phyloP scores from a whole-genome alignment of 2,113 vertebrate species.

The Ciconia stormi region DNA sequence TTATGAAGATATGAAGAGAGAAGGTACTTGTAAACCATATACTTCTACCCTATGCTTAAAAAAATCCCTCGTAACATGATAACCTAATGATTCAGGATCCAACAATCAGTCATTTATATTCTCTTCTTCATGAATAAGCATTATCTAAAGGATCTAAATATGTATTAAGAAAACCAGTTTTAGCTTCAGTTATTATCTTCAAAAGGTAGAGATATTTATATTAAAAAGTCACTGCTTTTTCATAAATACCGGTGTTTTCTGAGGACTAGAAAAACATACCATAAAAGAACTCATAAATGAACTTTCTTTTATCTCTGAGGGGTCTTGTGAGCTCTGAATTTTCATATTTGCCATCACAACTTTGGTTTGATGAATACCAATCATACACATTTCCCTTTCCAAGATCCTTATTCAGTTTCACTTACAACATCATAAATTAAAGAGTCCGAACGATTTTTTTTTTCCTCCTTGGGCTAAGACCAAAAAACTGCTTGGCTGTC shows the following conservation, averaged over 20 bases:
- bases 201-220: constrained; percentile 36
- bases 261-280: background rate
- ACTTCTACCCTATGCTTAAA: background rate
- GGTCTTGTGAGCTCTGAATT: background rate
- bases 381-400: background rate
- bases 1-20: constrained; percentile 2
- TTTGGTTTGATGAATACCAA: background rate
- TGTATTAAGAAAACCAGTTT: constrained; percentile 10
- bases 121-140: constrained; percentile 8
- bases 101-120: background rate
- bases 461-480: background rate
- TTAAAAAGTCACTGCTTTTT: constrained; percentile 40
- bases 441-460: background rate
- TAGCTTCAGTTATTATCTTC: constrained; percentile 15
- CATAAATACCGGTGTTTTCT: background rate
- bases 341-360: background rate
- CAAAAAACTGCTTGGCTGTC: background rate
- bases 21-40: background rate
- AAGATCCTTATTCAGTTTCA: background rate
- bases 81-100: constrained; percentile 9
- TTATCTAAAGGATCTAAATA: background rate
- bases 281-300: background rate
- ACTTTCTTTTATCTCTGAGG: background rate
- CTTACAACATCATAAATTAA: background rate
- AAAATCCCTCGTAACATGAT: background rate